Percentiles rank a stretch among this genome's conserved stretches.
Evolutionary conservation across 2,888 invertebrate genomes (phyloP).

Genomic region (Cryptus armator): DNA sequence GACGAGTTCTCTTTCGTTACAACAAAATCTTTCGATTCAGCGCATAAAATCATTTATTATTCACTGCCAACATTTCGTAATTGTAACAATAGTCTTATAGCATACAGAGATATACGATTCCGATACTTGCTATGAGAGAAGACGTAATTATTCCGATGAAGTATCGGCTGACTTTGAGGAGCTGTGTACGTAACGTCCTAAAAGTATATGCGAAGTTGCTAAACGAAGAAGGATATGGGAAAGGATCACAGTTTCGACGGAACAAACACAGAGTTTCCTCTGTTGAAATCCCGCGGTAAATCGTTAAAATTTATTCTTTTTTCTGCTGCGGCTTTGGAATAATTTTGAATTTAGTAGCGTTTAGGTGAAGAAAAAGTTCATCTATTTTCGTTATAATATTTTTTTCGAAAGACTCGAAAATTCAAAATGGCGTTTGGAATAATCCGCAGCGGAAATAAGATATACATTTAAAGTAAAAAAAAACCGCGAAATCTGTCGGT

Average conservation of each 20-base stretch:
- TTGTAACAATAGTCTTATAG: slow-evolving; percentile 29
- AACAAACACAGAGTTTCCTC: slow-evolving; percentile 43
- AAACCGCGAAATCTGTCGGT: not conserved
- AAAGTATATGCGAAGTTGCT: slow-evolving; percentile 4
- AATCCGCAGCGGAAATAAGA: no score
- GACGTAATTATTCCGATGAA: slow-evolving; percentile 45
- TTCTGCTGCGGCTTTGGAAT: no score
- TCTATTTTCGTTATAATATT: no score
- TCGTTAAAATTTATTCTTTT: no score
- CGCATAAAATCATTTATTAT: slow-evolving; percentile 24
- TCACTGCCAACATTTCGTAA: slow-evolving; percentile 22
- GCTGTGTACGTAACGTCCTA: slow-evolving; percentile 2
- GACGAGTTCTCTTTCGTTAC: not conserved
- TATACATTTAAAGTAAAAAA: no score
- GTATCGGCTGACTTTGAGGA: slow-evolving; percentile 35
- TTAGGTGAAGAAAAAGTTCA: no score
- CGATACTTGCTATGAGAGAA: slow-evolving; percentile 44
- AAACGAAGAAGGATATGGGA: not conserved
- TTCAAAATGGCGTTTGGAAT: no score
- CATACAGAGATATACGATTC: slow-evolving; percentile 2
- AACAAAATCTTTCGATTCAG: not conserved
- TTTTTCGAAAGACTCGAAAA: no score
- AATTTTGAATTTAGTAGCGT: slow-evolving; percentile 9
- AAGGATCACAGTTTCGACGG: slow-evolving; percentile 32
- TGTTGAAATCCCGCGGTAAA: no score